Evolutionary conservation across 2,888 invertebrate genomes (phyloP), one percentile per base, ranked within the genome.

Genomic region (Acronicta aceris): DNA sequence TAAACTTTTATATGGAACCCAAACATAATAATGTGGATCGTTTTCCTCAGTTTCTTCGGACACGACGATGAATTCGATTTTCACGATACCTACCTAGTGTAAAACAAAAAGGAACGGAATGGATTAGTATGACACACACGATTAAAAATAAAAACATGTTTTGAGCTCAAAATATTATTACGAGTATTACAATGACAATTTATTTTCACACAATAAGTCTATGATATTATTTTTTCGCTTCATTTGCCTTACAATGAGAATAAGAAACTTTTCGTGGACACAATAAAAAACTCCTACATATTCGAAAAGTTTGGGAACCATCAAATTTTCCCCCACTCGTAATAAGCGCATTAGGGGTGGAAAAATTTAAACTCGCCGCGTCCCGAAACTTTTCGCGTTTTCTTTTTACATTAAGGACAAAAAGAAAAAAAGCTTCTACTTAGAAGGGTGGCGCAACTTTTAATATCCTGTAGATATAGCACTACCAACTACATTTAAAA

Each of bases 331-430:
- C 87, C 90, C 89, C 86, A 84, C 89, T 90, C 92, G 89, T 94
- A 94, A 93, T 94, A 94, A 94, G 93, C 92, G 94, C 94, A 94
- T 94, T 94, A 94, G 86, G 90, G 91, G 88, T 85, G 87, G 86
- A 86, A 85, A 85, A 85, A 84, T 84, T 82, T 91, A 87, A 92
- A 91, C 89, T 90, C 90, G 84, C 82, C 84, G 82, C 84, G 86
- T 81, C 86, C 90, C 85, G 76, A 90, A 92, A 91, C 82, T 90
- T 91, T 90, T 84, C 78, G 89, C 88, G 91, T 92, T 93, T 93
- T 92, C 92, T 93, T 93, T 93, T 93, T 93, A 90, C 93, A 93
- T 93, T 93, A 92, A 89, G 88, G 87, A 90, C 86, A 89, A 89
- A 93, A 88, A 87, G 82, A 21, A 55, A 65, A 87, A 72, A 89